Percentiles rank a stretch among this genome's conserved stretches.
Evolutionary conservation across 2,113 vertebrate species (phyloP).

Genomic region (Lathamus discolor): DNA sequence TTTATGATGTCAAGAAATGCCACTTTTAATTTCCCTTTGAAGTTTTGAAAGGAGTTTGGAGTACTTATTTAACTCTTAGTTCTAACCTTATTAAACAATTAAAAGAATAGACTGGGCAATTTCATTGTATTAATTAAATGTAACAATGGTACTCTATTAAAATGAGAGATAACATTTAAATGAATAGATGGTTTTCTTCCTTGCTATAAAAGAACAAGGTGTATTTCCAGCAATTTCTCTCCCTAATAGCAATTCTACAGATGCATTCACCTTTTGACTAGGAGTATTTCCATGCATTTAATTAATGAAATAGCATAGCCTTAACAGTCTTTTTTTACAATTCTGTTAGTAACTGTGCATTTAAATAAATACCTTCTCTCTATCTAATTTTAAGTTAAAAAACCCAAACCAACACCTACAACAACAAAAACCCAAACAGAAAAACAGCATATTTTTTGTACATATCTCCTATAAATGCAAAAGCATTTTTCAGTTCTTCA

Average conservation of each 20-base stretch:
- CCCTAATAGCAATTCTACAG: neutral
- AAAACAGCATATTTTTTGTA: neutral
- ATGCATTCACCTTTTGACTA: neutral
- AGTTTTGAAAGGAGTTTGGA: neutral
- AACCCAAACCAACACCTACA: rapidly evolving
- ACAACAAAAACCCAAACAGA: neutral
- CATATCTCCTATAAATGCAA: neutral
- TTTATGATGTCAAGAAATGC: neutral
- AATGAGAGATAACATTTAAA: neutral
- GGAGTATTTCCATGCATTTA: neutral
- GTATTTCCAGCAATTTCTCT: neutral
- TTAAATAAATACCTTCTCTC: neutral
- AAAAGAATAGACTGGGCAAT: neutral
- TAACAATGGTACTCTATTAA: neutral
- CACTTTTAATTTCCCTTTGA: neutral
- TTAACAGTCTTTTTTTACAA: neutral
- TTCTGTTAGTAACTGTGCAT: neutral
- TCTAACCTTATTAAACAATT: neutral
- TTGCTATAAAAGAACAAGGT: neutral
- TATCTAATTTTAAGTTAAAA: neutral
- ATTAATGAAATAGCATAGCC: neutral
- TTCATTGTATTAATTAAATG: neutral
- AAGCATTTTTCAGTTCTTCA: neutral
- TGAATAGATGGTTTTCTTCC: neutral
- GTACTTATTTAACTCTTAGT: neutral